Evolutionary conservation across 1,140 invertebrate species (phyloP).

Genomic region (Philopotamus ludificatus): DNA sequence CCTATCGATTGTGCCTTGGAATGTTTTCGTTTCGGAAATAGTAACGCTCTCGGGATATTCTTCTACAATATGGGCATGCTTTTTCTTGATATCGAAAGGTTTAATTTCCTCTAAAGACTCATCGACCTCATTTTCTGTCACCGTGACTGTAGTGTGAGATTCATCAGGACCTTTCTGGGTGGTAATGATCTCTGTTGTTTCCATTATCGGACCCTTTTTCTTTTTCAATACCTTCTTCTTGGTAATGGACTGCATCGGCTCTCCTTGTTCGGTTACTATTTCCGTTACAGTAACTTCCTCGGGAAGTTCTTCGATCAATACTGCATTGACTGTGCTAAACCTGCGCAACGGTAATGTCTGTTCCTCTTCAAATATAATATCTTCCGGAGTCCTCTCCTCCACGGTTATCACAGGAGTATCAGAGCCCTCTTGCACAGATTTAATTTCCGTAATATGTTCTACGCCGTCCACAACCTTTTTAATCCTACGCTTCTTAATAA

Average conservation of each 20-base stretch:
- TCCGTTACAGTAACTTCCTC: constrained; percentile 47
- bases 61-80: constrained; percentile 41
- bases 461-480: constrained; percentile 46
- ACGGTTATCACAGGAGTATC: constrained; percentile 36
- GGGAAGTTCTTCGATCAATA: constrained; percentile 43
- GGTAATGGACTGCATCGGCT: constrained; percentile 47
- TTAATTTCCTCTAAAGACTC: constrained; percentile 38
- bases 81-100: background rate
- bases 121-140: constrained; percentile 39
- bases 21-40: constrained; percentile 48
- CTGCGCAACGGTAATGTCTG: constrained; percentile 27
- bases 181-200: constrained; percentile 45
- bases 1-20: constrained; percentile 40
- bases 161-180: constrained; percentile 44
- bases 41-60: constrained; percentile 48
- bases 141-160: constrained; percentile 41
- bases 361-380: constrained; percentile 24
- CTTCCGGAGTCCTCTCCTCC: constrained; percentile 27
- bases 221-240: constrained; percentile 49
- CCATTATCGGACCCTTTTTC: constrained; percentile 41
- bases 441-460: constrained; percentile 47
- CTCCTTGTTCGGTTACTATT: constrained; percentile 45
- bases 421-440: constrained; percentile 43
- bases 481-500: constrained; percentile 45
- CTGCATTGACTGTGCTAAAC: constrained; percentile 33